phyloP scores from a whole-genome alignment of 2,888 invertebrate species.

The Aromia moschata region DNA sequence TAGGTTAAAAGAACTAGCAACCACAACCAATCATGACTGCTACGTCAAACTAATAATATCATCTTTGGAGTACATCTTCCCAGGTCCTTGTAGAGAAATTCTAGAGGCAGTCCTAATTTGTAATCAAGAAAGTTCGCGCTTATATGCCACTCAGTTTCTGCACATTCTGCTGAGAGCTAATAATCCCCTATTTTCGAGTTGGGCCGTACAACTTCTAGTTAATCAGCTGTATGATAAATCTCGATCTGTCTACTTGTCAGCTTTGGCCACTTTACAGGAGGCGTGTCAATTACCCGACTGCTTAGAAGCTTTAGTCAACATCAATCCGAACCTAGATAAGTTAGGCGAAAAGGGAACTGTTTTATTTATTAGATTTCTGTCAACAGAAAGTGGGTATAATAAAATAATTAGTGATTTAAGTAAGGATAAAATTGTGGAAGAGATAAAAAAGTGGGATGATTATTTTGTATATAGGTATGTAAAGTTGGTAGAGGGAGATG shows the following conservation, averaged over 20 bases:
- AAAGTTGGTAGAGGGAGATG: conserved; percentile 85
- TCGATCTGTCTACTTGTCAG: conserved; percentile 76
- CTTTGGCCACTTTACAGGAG: conserved; percentile 87
- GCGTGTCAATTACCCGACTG: conserved; percentile 88
- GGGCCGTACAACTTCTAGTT: conserved; percentile 88
- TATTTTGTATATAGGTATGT: conserved; percentile 86
- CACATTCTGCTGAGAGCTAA: conserved; percentile 84
- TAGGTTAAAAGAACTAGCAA: conserved; percentile 82
- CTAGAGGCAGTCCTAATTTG: conserved; percentile 66
- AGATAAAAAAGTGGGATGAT: conserved; percentile 82
- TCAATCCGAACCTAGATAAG: conserved; percentile 74
- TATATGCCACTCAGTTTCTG: conserved; percentile 93
- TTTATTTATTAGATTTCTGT: conserved; percentile 79
- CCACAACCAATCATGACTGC: conserved; percentile 86
- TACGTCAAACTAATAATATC: conserved; percentile 94
- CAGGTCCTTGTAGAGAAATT: conserved; percentile 71
- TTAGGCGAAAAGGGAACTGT: conserved; percentile 78
- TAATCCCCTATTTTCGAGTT: conserved; percentile 78
- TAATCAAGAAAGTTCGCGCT: conserved; percentile 69
- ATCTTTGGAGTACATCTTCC: conserved; percentile 85
- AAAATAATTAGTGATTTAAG: conserved; percentile 66
- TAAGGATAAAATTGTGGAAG: conserved; percentile 69
- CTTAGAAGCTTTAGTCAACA: conserved; percentile 77
- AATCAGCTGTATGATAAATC: conserved; percentile 87
- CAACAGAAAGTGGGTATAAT: conserved; percentile 75